Conservation (phyloP, 1,140 invertebrate species). For the Drosophila tristis region DNA sequence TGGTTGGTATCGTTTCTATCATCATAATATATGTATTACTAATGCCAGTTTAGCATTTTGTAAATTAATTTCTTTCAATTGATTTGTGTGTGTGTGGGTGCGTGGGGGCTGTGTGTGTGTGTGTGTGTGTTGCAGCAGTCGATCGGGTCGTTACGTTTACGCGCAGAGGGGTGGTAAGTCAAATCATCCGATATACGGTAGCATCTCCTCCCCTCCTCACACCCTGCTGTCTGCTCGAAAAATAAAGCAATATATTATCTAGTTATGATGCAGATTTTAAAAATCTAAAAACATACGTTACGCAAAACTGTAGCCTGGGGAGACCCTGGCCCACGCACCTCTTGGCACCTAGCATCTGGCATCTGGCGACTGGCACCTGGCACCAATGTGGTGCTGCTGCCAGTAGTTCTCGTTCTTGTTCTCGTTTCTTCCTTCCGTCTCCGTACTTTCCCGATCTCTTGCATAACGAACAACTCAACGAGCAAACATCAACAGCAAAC, state of each 20-base stretch:
- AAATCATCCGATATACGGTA: conserved; percentile 50
- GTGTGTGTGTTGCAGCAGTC: conserved; percentile 49
- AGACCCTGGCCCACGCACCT: no score
- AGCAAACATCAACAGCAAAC: conserved; percentile 30
- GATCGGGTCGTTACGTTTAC: conserved; percentile 25
- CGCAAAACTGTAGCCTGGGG: no score
- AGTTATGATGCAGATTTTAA: no score
- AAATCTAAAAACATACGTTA: no score
- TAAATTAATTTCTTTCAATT: conserved; percentile 53
- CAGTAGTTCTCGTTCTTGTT: conserved; percentile 10
- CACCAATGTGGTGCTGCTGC: background rate
- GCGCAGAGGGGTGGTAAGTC: conserved; percentile 52
- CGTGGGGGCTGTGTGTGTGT: conserved; percentile 18
- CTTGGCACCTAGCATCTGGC: no score
- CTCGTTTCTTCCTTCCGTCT: conserved; percentile 12
- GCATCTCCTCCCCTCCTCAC: conserved; percentile 48
- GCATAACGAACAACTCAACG: conserved; percentile 38
- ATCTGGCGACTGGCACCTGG: no score
- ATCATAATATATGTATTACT: conserved; percentile 5
- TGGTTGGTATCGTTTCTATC: conserved; percentile 17
- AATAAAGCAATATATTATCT: no score
- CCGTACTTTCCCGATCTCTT: conserved; percentile 14
- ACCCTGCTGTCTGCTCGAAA: background rate
- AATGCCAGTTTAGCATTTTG: conserved; percentile 47
- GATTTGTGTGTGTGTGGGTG: conserved; percentile 47